Evolutionary conservation across 2,113 vertebrate genomes (phyloP).

Genomic region (Onychostoma macrolepis): DNA sequence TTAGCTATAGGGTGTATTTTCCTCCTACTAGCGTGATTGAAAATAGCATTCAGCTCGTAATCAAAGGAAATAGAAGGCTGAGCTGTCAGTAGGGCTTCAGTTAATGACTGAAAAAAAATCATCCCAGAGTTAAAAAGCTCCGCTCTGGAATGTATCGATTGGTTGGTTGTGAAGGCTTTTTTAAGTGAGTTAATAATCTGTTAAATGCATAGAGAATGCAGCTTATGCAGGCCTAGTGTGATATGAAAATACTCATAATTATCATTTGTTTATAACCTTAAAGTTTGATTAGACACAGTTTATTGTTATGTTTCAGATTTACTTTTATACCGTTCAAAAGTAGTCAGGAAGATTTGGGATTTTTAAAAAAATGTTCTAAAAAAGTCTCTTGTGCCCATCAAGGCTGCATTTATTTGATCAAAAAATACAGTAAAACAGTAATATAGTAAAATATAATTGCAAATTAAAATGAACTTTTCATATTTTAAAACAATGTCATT

Average conservation of each 20-base stretch:
- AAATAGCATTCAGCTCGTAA: not conserved
- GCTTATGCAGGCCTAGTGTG: not conserved
- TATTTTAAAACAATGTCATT: no score
- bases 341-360: no score
- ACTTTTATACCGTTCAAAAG: no score
- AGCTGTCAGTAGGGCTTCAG: not conserved
- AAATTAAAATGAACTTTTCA: not conserved
- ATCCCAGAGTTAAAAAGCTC: not conserved
- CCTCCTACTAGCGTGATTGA: not conserved
- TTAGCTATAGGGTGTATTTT: conserved; percentile 25
- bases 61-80: not conserved
- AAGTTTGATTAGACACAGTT: not conserved
- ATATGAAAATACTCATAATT: not conserved
- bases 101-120: conserved; percentile 12
- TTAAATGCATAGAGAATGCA: not conserved
- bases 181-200: not conserved
- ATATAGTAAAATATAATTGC: not conserved
- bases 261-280: not conserved
- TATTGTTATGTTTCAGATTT: not conserved
- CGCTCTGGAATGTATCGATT: not conserved
- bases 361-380: not conserved
- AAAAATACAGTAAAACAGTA: not conserved
- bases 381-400: not conserved
- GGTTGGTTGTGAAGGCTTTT: not conserved
- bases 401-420: not conserved